Conservation (phyloP, 2,113 vertebrate species). For the Brachypodius melanocephalos region DNA sequence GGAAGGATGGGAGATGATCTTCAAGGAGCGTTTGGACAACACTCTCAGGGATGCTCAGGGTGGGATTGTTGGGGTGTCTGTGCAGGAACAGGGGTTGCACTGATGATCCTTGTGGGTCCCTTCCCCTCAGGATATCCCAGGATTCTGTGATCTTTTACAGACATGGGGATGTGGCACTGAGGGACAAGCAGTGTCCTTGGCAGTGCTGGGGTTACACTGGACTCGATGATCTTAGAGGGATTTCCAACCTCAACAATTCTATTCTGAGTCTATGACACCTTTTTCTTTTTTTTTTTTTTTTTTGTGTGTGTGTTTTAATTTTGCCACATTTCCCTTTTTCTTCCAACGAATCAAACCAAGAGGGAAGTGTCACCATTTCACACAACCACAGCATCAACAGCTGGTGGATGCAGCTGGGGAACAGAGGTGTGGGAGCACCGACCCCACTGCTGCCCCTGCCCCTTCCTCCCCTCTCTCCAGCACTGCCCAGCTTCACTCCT, state of each 20-base stretch:
- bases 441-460: neutral
- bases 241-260: neutral
- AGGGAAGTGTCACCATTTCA: neutral
- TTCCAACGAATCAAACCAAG: neutral
- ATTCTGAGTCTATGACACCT: neutral
- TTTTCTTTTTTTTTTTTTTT: neutral
- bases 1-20: neutral
- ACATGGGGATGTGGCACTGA: neutral
- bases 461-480: neutral
- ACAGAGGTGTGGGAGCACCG: accelerated
- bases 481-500: neutral
- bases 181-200: neutral
- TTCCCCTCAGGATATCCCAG: neutral
- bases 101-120: neutral
- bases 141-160: neutral
- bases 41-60: neutral
- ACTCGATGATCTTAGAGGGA: neutral
- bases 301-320: neutral
- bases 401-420: neutral
- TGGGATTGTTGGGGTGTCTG: neutral
- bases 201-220: neutral
- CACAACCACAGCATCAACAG: neutral
- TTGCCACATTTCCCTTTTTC: neutral
- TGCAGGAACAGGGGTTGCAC: neutral
- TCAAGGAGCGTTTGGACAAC: accelerated